Evolutionary conservation across 53 echinoderm and acorn worm species (phyloP).

Genomic region (Luidia sarsii): DNA sequence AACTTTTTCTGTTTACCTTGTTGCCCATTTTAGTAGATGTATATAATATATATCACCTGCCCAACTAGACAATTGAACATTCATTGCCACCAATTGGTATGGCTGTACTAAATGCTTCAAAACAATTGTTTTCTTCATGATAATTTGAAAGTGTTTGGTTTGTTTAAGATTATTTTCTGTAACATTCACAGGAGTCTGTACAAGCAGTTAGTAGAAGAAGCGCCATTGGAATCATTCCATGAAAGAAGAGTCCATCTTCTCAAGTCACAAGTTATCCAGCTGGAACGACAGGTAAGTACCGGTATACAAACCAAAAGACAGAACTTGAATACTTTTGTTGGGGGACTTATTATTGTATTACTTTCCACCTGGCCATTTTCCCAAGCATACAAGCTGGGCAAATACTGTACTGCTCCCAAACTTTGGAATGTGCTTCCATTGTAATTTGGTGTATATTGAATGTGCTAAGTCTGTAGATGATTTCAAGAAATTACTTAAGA

Average conservation of each 20-base stretch:
- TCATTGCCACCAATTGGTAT: too few species aligned
- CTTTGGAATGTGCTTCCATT: too few species aligned
- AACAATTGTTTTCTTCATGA: neutral
- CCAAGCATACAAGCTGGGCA: too few species aligned
- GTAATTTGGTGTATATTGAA: too few species aligned
- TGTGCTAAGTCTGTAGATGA: too few species aligned
- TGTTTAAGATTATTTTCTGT: neutral
- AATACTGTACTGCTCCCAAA: too few species aligned
- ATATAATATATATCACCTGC: too few species aligned
- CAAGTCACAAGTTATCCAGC: conserved; percentile 91
- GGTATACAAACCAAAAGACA: neutral
- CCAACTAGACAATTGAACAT: too few species aligned
- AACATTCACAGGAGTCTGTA: conserved; percentile 66
- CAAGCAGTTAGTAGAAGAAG: conserved; percentile 84
- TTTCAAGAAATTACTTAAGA: too few species aligned
- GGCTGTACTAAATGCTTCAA: neutral
- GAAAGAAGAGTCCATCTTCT: conserved; percentile 89
- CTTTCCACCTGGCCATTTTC: too few species aligned
- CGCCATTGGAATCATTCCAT: conserved; percentile 77
- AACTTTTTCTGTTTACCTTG: too few species aligned
- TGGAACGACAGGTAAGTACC: conserved; percentile 81
- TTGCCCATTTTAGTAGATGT: too few species aligned
- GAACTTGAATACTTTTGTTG: neutral
- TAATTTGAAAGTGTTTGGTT: neutral
- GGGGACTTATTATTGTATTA: neutral